phyloP scores from a whole-genome alignment of 2,113 vertebrate species.

The Sander vitreus region DNA sequence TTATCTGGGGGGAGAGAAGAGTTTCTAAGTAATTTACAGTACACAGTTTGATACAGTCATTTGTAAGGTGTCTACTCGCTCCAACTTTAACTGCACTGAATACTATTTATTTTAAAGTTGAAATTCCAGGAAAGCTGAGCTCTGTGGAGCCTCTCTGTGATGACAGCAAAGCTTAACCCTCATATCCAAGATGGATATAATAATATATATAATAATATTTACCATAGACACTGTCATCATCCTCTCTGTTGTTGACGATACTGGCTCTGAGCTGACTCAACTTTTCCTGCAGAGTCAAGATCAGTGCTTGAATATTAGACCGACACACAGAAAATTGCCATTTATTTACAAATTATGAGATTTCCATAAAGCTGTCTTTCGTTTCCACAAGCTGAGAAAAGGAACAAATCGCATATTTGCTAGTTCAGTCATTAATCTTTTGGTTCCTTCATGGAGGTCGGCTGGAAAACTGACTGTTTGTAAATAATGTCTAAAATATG shows the following conservation, averaged over 20 bases:
- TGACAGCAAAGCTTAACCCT: slow-evolving; percentile 32
- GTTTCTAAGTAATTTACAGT: slow-evolving; percentile 35
- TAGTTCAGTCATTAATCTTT: slow-evolving; percentile 28
- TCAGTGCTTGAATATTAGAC: slow-evolving; percentile 5
- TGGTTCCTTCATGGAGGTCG: slow-evolving; percentile 7
- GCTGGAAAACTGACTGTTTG: not conserved
- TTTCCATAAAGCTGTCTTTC: slow-evolving; percentile 20
- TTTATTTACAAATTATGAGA: slow-evolving; percentile 5
- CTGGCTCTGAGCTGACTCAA: slow-evolving; percentile 66
- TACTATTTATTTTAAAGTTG: not conserved
- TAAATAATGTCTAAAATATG: slow-evolving; percentile 16
- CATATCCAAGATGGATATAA: not conserved
- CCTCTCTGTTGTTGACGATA: slow-evolving; percentile 61
- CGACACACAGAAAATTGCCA: not conserved
- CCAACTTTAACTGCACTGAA: not conserved
- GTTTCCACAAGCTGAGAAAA: slow-evolving; percentile 20
- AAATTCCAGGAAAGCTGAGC: slow-evolving; percentile 19
- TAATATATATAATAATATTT: too few relatives aligned
- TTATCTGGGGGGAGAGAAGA: slow-evolving; percentile 76
- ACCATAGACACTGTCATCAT: slow-evolving; percentile 78
- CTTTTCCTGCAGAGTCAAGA: slow-evolving; percentile 72
- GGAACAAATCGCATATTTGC: not conserved
- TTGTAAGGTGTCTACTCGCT: slow-evolving; percentile 23
- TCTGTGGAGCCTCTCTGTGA: slow-evolving; percentile 26
- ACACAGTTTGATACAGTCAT: slow-evolving; percentile 30